A percentile compares a stretch with the other conserved stretches of the same genome.
phyloP scores from a whole-genome alignment of 2,113 vertebrate genomes.

The Brachionichthys hirsutus region DNA sequence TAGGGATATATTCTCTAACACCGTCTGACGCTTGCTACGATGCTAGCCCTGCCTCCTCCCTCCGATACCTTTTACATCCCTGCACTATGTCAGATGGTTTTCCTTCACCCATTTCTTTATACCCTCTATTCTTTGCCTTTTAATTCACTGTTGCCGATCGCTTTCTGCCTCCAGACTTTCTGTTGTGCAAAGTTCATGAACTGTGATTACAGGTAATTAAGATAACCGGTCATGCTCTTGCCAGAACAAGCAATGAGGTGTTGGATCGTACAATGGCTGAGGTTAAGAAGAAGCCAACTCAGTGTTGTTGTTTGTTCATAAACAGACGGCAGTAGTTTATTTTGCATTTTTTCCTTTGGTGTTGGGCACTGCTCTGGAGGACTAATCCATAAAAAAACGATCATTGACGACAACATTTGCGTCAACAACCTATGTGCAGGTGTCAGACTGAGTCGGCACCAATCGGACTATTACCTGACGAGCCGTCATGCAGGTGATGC shows the following conservation, averaged over 20 bases:
- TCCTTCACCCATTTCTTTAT: too few relatives aligned
- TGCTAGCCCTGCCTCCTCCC: not conserved
- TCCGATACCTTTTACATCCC: too few relatives aligned
- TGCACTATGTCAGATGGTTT: too few relatives aligned
- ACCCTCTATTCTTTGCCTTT: too few relatives aligned
- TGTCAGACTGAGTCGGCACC: conserved; percentile 1
- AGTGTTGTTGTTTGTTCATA: too few relatives aligned
- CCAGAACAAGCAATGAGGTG: conserved; percentile 1
- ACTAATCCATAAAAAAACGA: conserved; percentile 25
- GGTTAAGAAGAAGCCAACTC: not conserved
- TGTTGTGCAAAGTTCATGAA: too few relatives aligned
- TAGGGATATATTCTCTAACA: conserved; percentile 18
- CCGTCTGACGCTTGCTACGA: not conserved
- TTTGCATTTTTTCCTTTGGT: not conserved
- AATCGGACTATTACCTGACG: conserved; percentile 7
- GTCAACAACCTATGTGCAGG: conserved; percentile 16
- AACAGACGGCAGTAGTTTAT: not conserved
- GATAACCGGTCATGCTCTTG: conserved; percentile 7
- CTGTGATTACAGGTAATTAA: not conserved
- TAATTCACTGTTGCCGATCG: too few relatives aligned
- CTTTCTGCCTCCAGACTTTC: too few relatives aligned
- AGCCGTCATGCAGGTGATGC: conserved; percentile 25
- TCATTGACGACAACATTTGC: conserved; percentile 8
- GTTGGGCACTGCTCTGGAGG: not conserved
- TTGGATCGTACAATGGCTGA: conserved; percentile 36